Conservation (phyloP, 2,797 vertebrate species). For the Thamnophis elegans region DNA sequence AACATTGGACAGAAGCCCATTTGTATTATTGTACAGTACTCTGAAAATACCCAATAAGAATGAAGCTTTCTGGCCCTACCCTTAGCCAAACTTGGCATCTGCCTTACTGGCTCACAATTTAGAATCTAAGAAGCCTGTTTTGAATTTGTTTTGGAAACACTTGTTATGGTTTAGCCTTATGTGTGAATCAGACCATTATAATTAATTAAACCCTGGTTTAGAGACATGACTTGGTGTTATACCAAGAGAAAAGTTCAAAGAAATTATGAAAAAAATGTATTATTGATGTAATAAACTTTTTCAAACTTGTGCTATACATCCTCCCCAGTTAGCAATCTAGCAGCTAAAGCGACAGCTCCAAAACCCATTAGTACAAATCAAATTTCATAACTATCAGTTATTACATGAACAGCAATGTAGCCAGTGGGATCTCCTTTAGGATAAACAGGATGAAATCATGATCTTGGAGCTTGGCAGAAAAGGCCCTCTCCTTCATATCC, state of each 20-base stretch:
- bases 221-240: background rate
- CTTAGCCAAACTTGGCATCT: background rate
- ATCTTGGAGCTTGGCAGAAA: background rate
- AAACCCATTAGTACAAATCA: background rate
- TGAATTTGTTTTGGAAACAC: background rate
- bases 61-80: background rate
- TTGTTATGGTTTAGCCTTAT: background rate
- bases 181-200: background rate
- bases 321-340: background rate
- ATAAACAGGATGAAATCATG: too few relatives aligned
- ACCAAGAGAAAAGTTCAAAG: background rate
- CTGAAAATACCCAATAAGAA: background rate
- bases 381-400: too few relatives aligned
- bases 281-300: background rate
- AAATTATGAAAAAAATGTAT: background rate
- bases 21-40: background rate
- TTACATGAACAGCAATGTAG: background rate
- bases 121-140: accelerated
- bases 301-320: background rate
- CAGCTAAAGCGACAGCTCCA: background rate
- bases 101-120: accelerated
- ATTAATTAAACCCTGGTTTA: background rate
- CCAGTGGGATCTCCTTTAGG: background rate
- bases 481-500: background rate
- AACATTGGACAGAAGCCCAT: conserved; percentile 14